Base-by-base conservation (phyloP, 2,888 invertebrate species). In the Troglohyphantes excavatus region DNA sequence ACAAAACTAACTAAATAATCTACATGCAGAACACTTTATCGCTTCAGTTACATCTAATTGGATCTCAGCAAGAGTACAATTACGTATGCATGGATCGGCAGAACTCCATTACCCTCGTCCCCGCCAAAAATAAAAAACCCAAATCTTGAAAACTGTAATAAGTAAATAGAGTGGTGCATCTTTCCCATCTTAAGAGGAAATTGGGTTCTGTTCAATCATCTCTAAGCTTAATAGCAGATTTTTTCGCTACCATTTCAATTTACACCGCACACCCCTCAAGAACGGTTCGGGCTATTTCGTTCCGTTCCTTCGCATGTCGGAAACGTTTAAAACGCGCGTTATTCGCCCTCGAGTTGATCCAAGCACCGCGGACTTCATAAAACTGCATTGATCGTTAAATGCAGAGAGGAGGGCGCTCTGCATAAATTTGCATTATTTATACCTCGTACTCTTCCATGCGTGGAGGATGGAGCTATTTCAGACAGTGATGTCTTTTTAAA, bases 361-460 rank as follows among this genome's bases (percentile, higher is more conserved):
- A 21, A 68, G 46, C 29, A 26, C 26, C 39, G 29, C 59, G 33
- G 6, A 27, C 53, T 59, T 81, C 81, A 81, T 81, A 82, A 82
- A 82, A 72, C 26, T 59, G 33, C 29, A 70, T 70, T 72, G 82
- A 82, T 70, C 61, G 61, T 82, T 82, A 82, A 82, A 72, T 39
- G 17, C 70, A 1, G 26, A 7, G 33, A 19, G 21, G 7, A 19
- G 53, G n/a, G 17, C 53, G 17, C 23, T n/a, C 33, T 9, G 21
- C 68, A 59, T 68, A 53, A 68, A 82, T 82, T 61, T 72, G 70
- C 82, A 82, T 82, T 68, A 72, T 82, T 72, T 70, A 72, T 72
- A 63, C 6, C 21, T 53, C 29, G 29, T 9, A 2, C 6, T 27
- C 11, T 23, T 19, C 39, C 21, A 59, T 2, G 61, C 43, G 19